Evolutionary conservation across 1,140 invertebrate genomes (phyloP).

Genomic region (Anastrepha ludens): DNA sequence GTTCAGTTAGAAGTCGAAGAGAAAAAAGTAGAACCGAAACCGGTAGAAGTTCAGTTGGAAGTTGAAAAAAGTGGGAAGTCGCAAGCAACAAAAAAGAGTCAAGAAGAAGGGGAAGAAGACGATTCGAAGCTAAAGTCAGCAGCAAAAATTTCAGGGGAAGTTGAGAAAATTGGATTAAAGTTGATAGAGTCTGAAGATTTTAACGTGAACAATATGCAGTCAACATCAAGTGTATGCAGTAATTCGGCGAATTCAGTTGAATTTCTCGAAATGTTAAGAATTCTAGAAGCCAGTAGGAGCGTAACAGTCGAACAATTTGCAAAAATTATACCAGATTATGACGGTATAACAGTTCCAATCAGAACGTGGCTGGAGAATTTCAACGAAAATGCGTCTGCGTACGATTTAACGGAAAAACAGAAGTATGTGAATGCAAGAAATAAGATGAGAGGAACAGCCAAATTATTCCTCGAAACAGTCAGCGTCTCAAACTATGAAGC

Average conservation of each 20-base stretch:
- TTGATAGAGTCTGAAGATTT: too few relatives aligned
- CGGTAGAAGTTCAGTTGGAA: too few relatives aligned
- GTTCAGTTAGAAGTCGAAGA: too few relatives aligned
- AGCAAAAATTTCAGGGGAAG: too few relatives aligned
- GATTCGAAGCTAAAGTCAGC: too few relatives aligned
- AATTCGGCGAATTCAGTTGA: background rate
- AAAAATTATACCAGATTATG: conserved; percentile 1
- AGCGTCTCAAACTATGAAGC: conserved; percentile 15
- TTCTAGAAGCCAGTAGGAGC: background rate
- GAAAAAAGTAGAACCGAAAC: too few relatives aligned
- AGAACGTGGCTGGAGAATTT: conserved; percentile 18
- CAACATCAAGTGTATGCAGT: too few relatives aligned
- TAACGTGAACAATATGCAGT: too few relatives aligned
- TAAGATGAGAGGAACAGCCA: conserved; percentile 45
- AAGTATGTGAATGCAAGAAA: conserved; percentile 2
- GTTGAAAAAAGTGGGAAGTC: too few relatives aligned
- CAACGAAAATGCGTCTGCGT: conserved; percentile 33
- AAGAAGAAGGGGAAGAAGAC: too few relatives aligned
- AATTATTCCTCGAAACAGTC: conserved; percentile 17
- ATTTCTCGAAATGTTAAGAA: background rate
- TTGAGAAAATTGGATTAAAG: too few relatives aligned
- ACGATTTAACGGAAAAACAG: background rate
- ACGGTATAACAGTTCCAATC: conserved; percentile 23
- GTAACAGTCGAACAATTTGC: background rate
- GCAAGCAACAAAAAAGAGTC: too few relatives aligned